phyloP scores from a whole-genome alignment of 2,888 invertebrate species.

The Hydroisotoma schaefferi region DNA sequence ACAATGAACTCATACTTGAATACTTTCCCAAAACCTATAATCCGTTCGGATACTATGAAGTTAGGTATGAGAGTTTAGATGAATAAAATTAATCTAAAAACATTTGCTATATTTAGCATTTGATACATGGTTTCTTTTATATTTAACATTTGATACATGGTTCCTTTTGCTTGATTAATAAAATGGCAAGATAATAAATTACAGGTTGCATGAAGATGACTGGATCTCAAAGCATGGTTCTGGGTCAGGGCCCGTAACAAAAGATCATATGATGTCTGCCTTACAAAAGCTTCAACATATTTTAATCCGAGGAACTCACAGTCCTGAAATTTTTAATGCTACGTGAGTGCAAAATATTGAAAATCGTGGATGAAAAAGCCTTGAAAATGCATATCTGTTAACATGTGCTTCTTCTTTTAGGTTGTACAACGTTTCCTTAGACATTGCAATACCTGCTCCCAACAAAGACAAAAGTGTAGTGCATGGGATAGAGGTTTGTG shows the following conservation, averaged over 20 bases:
- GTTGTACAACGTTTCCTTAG: conserved; percentile 73
- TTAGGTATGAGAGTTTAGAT: no score
- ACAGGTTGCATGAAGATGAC: conserved; percentile 67
- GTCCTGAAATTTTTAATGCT: conserved; percentile 55
- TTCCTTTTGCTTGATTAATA: no score
- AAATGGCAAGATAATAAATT: conserved; percentile 12
- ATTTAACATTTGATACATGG: no score
- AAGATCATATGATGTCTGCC: conserved; percentile 84
- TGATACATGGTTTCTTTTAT: not conserved
- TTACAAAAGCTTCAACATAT: conserved; percentile 80
- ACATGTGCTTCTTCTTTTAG: conserved; percentile 54
- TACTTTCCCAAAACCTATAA: conserved; percentile 58
- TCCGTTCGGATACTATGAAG: conserved; percentile 55
- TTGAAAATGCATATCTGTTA: not conserved
- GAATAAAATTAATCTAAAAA: no score
- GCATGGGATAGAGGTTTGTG: conserved; percentile 78
- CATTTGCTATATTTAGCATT: no score
- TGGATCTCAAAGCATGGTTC: conserved; percentile 67
- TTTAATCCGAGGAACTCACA: conserved; percentile 68
- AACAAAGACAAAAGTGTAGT: conserved; percentile 55
- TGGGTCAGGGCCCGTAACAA: conserved; percentile 58
- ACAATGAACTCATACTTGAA: conserved; percentile 69
- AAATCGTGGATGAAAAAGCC: not conserved
- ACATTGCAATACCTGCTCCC: conserved; percentile 65
- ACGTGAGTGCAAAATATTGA: conserved; percentile 42